Evolutionary conservation across 2,113 vertebrate species (phyloP), one percentile per base, ranked within the genome.

Genomic region (Pterocles burchelli): DNA sequence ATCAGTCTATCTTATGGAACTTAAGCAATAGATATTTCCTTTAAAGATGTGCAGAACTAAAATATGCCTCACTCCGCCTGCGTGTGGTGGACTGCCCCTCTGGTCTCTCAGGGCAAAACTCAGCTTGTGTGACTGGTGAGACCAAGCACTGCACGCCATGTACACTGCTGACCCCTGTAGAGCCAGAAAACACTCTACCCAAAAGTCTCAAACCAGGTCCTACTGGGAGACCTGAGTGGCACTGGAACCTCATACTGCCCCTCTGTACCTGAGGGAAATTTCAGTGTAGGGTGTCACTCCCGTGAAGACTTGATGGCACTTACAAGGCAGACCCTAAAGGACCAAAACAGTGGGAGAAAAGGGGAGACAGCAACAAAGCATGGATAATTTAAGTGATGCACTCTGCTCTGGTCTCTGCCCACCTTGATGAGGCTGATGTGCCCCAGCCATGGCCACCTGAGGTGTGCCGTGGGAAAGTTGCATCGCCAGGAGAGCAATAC

Each of bases 71-170:
- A 2, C 18, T 34, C 34, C 55, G 51, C 19, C 11, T 25, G 10
- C 0, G 1, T 33, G 18, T 2, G 0, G 1, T 17, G 10, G 65
- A 34, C 65, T 28, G 49, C 33, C 17, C 13, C 31, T 36, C 41
- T 24, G 21, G 10, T 19, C 45, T 51, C 20, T 59, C 29, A 46
- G 21, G 51, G 8, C n/a, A 46, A 72, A 76, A 12, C 29, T 59
- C 34, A 29, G 34, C 48, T 45, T 33, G 38, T 0, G 4, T 34
- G 58, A 38, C 38, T 41, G 46, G 13, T 41, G 15, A 46, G 66
- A 48, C n/a, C 25, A 65, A 41, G n/a, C 1, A 1, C 46, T 66
- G 48, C 17, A 31, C 0, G 1, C 17, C 17, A 6, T 0, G 0
- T 45, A 29, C 1, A 13, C n/a, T 43, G 22, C 66, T 55, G 41